A percentile compares a stretch with the other conserved stretches of the same genome.
phyloP scores from a whole-genome alignment of 2,113 vertebrate species.

The Dipodomys spectabilis region DNA sequence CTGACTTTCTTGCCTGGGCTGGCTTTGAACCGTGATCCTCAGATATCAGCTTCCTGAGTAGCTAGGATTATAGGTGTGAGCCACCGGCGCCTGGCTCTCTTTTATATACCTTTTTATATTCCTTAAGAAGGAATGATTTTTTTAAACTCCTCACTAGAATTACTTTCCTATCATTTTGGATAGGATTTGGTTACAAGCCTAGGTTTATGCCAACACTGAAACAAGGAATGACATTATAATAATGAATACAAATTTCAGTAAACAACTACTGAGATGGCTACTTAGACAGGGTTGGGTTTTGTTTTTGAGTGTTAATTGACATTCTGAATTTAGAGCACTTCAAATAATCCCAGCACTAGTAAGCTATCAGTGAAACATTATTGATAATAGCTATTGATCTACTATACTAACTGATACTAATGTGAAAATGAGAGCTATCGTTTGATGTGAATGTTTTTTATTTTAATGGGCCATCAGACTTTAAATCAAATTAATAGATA shows the following conservation, averaged over 20 bases:
- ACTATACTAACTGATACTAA: neutral
- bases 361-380: neutral
- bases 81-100: too few species aligned
- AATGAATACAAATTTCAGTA: neutral
- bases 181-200: constrained; percentile 28
- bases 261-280: neutral
- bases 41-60: too few species aligned
- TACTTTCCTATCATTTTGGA: neutral
- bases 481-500: neutral
- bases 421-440: neutral
- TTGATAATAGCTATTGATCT: neutral
- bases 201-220: neutral
- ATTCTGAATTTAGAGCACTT: neutral
- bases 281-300: neutral
- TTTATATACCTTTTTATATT: too few species aligned
- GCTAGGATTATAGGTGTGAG: too few species aligned
- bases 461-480: neutral
- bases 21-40: too few species aligned
- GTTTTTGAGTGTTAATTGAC: neutral
- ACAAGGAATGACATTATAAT: neutral
- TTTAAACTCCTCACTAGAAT: neutral
- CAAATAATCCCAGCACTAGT: neutral
- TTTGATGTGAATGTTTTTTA: neutral
- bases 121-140: neutral
- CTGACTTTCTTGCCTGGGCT: too few species aligned